These are phyloP conservation scores for Epirrita christyi DNA, from an alignment of 2,888 invertebrate species.

Conservation along the genomic window DNA sequence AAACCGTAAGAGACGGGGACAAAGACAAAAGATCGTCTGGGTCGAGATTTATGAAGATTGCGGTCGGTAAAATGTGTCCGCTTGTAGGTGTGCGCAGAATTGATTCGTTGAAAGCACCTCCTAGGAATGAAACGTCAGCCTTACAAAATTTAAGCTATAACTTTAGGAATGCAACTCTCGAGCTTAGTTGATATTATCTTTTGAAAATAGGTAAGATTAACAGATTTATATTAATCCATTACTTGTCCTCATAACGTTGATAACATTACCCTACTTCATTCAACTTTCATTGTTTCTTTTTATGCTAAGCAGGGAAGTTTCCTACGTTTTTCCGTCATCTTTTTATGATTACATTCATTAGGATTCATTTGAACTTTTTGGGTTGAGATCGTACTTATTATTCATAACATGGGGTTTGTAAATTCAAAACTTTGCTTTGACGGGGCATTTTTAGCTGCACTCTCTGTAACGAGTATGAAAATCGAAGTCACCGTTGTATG, in stretches of 20 bases:
- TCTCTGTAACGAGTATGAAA: slow-evolving; percentile 54
- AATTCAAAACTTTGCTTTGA: slow-evolving; percentile 33
- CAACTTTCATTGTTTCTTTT: slow-evolving; percentile 27
- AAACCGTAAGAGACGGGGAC: slow-evolving; percentile 68
- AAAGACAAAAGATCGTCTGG: slow-evolving; percentile 74
- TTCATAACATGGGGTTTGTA: slow-evolving; percentile 25
- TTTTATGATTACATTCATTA: slow-evolving; percentile 37
- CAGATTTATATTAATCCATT: slow-evolving; percentile 21
- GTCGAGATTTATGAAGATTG: slow-evolving; percentile 77
- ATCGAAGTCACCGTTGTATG: slow-evolving; percentile 57
- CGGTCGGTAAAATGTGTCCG: slow-evolving; percentile 58
- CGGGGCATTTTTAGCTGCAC: slow-evolving; percentile 35
- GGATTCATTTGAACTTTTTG: slow-evolving; percentile 26
- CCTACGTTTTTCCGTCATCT: slow-evolving; percentile 14
- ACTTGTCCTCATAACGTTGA: slow-evolving; percentile 16
- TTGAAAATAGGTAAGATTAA: background rate
- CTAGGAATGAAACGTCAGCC: slow-evolving; percentile 32
- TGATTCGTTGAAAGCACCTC: slow-evolving; percentile 38
- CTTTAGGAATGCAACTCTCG: slow-evolving; percentile 8
- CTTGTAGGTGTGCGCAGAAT: slow-evolving; percentile 43
- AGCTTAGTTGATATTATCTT: background rate
- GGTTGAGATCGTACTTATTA: slow-evolving; percentile 26
- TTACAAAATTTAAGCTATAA: slow-evolving; percentile 21
- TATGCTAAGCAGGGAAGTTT: slow-evolving; percentile 34
- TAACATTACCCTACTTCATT: slow-evolving; percentile 27